phyloP scores from a whole-genome alignment of 64 coral and sea anemone species.

The Pocillopora damicornis region DNA sequence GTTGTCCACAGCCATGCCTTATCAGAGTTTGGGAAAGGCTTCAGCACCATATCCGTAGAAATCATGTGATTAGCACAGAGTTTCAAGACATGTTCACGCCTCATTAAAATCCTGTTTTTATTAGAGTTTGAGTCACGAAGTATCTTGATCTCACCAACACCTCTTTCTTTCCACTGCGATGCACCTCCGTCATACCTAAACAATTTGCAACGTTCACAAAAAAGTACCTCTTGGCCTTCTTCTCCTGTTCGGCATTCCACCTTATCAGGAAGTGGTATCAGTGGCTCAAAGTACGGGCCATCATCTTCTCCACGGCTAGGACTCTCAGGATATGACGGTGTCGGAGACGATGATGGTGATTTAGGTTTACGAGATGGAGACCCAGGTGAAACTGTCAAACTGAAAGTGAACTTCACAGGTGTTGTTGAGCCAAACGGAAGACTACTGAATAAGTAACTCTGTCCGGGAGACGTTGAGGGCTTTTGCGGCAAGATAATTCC shows the following conservation, averaged over 20 bases:
- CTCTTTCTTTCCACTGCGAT: conserved; percentile 87
- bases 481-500: not conserved
- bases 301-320: conserved; percentile 9
- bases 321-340: conserved; percentile 18
- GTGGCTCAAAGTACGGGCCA: conserved; percentile 66
- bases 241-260: conserved; percentile 68
- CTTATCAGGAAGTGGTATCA: conserved; percentile 56
- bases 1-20: conserved; percentile 88
- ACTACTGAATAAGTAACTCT: not conserved
- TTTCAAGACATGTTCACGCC: conserved; percentile 85
- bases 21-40: conserved; percentile 64
- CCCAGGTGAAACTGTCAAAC: conserved; percentile 15
- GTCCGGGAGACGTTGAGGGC: not conserved
- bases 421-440: conserved; percentile 32
- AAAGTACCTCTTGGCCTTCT: conserved; percentile 68
- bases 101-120: conserved; percentile 65
- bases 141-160: conserved; percentile 84
- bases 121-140: conserved; percentile 37
- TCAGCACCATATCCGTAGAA: conserved; percentile 70
- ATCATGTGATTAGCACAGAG: conserved; percentile 85
- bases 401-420: conserved; percentile 43
- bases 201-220: conserved; percentile 75
- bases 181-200: conserved; percentile 66
- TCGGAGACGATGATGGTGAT: conserved; percentile 8
- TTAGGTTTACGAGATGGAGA: not conserved